Evolutionary conservation across 2,888 invertebrate genomes (phyloP), one percentile per base, ranked within the genome.

Genomic region (Xestoiulus laeticollis): DNA sequence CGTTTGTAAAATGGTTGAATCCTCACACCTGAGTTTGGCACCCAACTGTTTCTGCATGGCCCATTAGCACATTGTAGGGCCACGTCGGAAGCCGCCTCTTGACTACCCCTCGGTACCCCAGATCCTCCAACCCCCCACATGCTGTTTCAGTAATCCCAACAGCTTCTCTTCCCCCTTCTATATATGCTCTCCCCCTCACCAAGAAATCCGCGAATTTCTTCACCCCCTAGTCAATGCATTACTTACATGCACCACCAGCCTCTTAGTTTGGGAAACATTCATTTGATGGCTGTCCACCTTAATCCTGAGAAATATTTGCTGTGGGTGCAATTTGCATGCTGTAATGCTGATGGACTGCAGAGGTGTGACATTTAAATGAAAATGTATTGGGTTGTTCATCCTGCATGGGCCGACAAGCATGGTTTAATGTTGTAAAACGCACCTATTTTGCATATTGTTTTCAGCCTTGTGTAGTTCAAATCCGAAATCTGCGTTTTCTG

Each of bases 1-100:
- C 26, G 26, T 68, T 26, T 68, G 12, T 10, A 26, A 68, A 68
- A 68, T 68, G 68, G 68, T 68, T 12, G 84, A 19, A 43, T 84
- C 84, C 43, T 84, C 84, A 84, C 43, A 84, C 84, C 84, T 84
- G 84, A 84, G 43, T 19, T 84, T 84, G 84, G 84, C 84, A 84
- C 84, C 84, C 84, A 84, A 84, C 84, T 84, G 84, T 84, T 33
- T 43, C 84, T 84, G 84, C 43, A 84, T 84, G 43, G 19, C 43
- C 43, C 84, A 84, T 84, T 84, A 84, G 84, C 84, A 84, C 33
- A 84, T 84, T n/a, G 19, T 43, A 33, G 84, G 68, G 26, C 68
- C 68, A n/a, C 68, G 68, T 68, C 68, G 68, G 68, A 68, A 68
- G 68, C 68, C 12, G 68, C 14, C 68, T 26, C 68, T 68, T 22